Conservation (phyloP, 2,797 vertebrate species). For the Psittacula derbiana region DNA sequence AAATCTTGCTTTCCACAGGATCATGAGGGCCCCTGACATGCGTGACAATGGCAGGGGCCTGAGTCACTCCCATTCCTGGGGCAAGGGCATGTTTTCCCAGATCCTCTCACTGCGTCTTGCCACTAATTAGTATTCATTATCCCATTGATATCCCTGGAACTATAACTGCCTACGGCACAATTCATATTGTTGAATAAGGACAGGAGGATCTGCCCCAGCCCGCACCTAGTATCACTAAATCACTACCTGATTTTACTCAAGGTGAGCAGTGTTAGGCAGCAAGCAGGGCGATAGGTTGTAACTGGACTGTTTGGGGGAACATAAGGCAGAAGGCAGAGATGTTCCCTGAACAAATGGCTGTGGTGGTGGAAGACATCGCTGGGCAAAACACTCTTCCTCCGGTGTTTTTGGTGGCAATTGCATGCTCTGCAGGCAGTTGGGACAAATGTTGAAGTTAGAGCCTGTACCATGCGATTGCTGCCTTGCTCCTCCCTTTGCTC, state of each 20-base stretch:
- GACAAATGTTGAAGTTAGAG: not conserved
- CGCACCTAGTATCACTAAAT: not conserved
- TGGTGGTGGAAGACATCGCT: not conserved
- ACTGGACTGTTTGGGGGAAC: not conserved
- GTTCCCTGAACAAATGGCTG: not conserved
- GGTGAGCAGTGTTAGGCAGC: fast-evolving
- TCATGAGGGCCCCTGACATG: not conserved
- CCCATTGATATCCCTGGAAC: constrained; percentile 3
- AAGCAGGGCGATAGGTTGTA: not conserved
- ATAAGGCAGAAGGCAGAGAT: not conserved
- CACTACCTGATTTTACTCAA: not conserved
- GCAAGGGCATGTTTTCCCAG: constrained; percentile 24
- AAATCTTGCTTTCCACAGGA: constrained; percentile 5
- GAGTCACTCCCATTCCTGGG: not conserved
- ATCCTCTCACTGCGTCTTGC: not conserved
- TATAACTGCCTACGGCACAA: not conserved
- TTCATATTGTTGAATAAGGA: not conserved
- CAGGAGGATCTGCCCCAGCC: not conserved
- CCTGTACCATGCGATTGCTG: not conserved
- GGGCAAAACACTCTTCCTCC: not conserved
- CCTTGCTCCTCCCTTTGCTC: fast-evolving
- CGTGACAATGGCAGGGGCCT: not conserved
- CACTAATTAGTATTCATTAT: constrained; percentile 12
- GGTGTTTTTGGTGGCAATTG: not conserved
- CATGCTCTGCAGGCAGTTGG: not conserved